Evolutionary conservation across 2,797 vertebrate genomes (phyloP).

Genomic region (Kryptolebias ocellatus): DNA sequence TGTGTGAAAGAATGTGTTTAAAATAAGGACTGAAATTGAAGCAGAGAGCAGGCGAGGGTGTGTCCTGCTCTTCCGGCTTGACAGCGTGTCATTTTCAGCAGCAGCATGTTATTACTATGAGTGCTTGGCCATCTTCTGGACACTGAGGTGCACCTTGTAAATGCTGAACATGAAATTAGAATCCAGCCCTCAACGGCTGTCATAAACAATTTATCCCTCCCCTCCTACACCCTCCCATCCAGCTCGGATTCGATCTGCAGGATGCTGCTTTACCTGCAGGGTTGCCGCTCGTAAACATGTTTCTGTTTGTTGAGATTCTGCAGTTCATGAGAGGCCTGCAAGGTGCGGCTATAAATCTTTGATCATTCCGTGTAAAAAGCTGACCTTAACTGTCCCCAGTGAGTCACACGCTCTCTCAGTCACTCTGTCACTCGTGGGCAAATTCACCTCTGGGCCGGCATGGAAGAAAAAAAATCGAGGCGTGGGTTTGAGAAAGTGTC

Average conservation of each 20-base stretch:
- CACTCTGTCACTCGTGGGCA: constrained; percentile 39
- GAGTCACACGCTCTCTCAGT: constrained; percentile 46
- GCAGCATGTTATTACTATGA: constrained; percentile 44
- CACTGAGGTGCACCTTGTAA: constrained; percentile 61
- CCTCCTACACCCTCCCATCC: constrained; percentile 12
- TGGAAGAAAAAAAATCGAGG: constrained; percentile 11
- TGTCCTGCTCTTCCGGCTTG: constrained; percentile 43
- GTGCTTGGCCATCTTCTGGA: constrained; percentile 43
- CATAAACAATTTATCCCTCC: constrained; percentile 68
- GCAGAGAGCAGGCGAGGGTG: constrained; percentile 35
- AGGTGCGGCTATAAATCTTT: constrained; percentile 63
- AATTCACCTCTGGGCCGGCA: constrained; percentile 37
- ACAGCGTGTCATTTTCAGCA: constrained; percentile 61
- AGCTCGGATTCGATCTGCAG: constrained; percentile 48
- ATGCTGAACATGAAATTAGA: constrained; percentile 75
- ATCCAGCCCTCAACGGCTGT: constrained; percentile 63
- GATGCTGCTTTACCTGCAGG: constrained; percentile 29
- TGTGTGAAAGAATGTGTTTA: constrained; percentile 44
- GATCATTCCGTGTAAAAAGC: constrained; percentile 42
- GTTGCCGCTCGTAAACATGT: constrained; percentile 65
- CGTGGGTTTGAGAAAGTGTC: constrained; percentile 5
- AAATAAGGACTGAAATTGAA: constrained; percentile 56
- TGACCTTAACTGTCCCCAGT: constrained; percentile 60
- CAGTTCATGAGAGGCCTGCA: constrained; percentile 49
- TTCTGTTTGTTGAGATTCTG: constrained; percentile 35